phyloP scores from a whole-genome alignment of 2,113 vertebrate species.

The Ailurus styani region DNA sequence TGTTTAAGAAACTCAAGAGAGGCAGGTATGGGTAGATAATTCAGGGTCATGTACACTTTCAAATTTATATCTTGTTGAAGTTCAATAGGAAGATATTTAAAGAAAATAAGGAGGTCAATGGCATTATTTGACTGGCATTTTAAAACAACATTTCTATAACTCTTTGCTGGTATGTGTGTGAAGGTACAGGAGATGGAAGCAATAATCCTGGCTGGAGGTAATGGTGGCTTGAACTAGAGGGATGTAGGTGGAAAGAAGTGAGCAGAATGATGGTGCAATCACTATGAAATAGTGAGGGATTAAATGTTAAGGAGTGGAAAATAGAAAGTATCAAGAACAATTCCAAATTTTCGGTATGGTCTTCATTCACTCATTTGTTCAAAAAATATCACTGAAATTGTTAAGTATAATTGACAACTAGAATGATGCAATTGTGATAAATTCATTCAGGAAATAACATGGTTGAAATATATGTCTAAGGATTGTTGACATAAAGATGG shows the following conservation, averaged over 20 bases:
- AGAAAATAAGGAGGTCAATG: conserved; percentile 7
- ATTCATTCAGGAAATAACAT: neutral
- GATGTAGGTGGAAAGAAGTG: neutral
- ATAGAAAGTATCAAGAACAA: neutral
- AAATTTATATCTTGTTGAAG: neutral
- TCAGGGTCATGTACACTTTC: neutral
- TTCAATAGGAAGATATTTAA: neutral
- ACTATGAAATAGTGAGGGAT: neutral
- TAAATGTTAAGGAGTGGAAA: neutral
- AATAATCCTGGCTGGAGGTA: neutral
- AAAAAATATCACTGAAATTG: neutral
- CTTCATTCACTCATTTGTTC: neutral
- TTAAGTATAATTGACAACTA: neutral
- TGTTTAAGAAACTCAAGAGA: neutral
- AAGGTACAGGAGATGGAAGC: neutral
- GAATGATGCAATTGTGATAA: neutral
- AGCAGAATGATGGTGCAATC: neutral
- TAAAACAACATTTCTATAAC: neutral
- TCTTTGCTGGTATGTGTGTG: neutral
- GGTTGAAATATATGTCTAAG: neutral
- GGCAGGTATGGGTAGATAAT: neutral
- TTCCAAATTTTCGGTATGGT: neutral
- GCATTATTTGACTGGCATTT: neutral
- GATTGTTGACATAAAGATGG: neutral
- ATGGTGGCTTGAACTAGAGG: neutral